A percentile compares a stretch with the other conserved stretches of the same genome.
Conservation (phyloP, 2,113 vertebrate genomes). For the Recurvirostra avosetta region DNA sequence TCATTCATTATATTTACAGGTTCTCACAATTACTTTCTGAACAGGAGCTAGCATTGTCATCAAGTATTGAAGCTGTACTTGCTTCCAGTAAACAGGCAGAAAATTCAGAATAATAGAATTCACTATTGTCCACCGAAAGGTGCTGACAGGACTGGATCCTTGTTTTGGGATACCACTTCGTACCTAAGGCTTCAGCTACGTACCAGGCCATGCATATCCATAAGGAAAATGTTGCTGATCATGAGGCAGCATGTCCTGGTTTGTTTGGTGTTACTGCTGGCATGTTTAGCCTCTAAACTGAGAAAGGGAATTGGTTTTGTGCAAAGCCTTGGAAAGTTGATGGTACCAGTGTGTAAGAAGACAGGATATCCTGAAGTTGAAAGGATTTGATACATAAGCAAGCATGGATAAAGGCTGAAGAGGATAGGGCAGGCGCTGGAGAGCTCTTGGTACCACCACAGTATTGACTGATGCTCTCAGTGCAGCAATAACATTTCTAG, state of each 20-base stretch:
- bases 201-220: not conserved
- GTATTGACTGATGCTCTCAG: not conserved
- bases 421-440: not conserved
- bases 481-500: not conserved
- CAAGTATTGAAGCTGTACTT: not conserved
- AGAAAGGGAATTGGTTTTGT: not conserved
- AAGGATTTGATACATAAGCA: not conserved
- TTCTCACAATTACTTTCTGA: not conserved
- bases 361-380: not conserved
- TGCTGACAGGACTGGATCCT: not conserved
- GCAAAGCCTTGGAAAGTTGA: not conserved
- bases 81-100: not conserved
- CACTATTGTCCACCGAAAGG: not conserved
- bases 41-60: not conserved
- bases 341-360: not conserved
- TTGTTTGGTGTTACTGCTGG: not conserved
- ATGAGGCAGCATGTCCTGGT: not conserved
- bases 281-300: not conserved
- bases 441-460: rapidly evolving
- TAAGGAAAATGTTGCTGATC: not conserved
- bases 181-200: not conserved
- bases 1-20: not conserved
- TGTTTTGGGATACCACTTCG: not conserved
- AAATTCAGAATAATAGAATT: not conserved
- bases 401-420: not conserved